Evolutionary conservation across 2,113 vertebrate genomes (phyloP).

Genomic region (Pseudonaja textilis): DNA sequence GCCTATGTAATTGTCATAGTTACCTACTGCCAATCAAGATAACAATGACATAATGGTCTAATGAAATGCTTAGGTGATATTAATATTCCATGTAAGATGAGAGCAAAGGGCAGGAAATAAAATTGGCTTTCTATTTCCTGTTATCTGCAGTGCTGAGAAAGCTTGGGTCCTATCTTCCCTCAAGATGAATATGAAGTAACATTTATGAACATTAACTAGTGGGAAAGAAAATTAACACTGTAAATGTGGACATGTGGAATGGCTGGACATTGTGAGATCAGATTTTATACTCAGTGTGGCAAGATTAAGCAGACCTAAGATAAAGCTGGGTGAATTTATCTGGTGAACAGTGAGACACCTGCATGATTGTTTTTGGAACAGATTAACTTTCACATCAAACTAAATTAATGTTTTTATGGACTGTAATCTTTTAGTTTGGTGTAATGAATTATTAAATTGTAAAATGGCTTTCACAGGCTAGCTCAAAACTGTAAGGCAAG

Average conservation of each 20-base stretch:
- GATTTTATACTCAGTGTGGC: background rate
- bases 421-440: background rate
- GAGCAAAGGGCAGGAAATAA: slow-evolving; percentile 42
- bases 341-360: slow-evolving; percentile 8
- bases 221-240: slow-evolving; percentile 21
- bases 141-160: slow-evolving; percentile 27
- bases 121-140: slow-evolving; percentile 41
- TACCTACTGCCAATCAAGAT: slow-evolving; percentile 34
- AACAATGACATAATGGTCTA: slow-evolving; percentile 17
- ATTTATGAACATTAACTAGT: slow-evolving; percentile 17
- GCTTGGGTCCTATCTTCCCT: slow-evolving; percentile 33
- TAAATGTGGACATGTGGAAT: slow-evolving; percentile 34
- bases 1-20: slow-evolving; percentile 20
- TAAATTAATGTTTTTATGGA: background rate
- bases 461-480: background rate
- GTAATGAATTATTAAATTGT: background rate
- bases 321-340: slow-evolving; percentile 11
- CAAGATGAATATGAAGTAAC: slow-evolving; percentile 23
- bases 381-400: background rate
- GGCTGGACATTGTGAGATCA: slow-evolving; percentile 25
- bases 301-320: slow-evolving; percentile 17
- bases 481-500: background rate
- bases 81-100: slow-evolving; percentile 43
- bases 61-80: slow-evolving; percentile 39
- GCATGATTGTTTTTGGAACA: background rate